A percentile compares a stretch with the other conserved stretches of the same genome.
Evolutionary conservation across 1,140 invertebrate genomes (phyloP).

Genomic region (Macrosteles quadrilineatus): DNA sequence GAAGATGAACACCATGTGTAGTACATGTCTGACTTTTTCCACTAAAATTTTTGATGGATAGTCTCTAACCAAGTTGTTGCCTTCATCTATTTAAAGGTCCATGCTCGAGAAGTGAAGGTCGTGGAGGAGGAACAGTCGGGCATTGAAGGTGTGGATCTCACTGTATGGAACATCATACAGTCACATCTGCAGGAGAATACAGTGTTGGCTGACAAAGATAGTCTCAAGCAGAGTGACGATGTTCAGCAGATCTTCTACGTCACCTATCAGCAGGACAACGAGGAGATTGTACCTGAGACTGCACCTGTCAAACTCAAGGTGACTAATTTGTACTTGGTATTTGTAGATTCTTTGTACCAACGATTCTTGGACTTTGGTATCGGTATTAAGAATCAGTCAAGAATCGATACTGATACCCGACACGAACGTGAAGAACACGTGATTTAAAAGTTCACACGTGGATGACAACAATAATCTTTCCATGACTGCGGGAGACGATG

Average conservation of each 20-base stretch:
- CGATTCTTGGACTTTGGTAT: too few species aligned
- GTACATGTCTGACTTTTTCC: too few species aligned
- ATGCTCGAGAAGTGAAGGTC: constrained; percentile 14
- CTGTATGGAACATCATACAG: constrained; percentile 40
- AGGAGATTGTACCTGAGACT: background rate
- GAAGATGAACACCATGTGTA: too few species aligned
- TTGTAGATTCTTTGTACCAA: too few species aligned
- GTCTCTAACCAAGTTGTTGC: constrained; percentile 27
- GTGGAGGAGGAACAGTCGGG: constrained; percentile 18
- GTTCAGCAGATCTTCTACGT: constrained; percentile 55
- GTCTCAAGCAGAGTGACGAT: constrained; percentile 23
- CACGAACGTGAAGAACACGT: too few species aligned
- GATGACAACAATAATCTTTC: too few species aligned
- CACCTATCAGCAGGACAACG: constrained; percentile 53
- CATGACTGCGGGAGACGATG: too few species aligned
- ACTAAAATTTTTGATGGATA: too few species aligned
- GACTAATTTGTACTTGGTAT: constrained; percentile 3
- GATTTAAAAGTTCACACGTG: too few species aligned
- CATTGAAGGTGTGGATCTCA: constrained; percentile 29
- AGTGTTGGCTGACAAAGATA: constrained; percentile 11
- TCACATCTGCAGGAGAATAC: constrained; percentile 35
- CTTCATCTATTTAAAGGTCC: constrained; percentile 24
- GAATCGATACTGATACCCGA: too few species aligned
- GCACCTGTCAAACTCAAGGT: constrained; percentile 43
- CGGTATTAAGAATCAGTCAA: too few species aligned